Evolutionary conservation across 2,797 vertebrate genomes (phyloP).

Genomic region (Champsocephalus esox): DNA sequence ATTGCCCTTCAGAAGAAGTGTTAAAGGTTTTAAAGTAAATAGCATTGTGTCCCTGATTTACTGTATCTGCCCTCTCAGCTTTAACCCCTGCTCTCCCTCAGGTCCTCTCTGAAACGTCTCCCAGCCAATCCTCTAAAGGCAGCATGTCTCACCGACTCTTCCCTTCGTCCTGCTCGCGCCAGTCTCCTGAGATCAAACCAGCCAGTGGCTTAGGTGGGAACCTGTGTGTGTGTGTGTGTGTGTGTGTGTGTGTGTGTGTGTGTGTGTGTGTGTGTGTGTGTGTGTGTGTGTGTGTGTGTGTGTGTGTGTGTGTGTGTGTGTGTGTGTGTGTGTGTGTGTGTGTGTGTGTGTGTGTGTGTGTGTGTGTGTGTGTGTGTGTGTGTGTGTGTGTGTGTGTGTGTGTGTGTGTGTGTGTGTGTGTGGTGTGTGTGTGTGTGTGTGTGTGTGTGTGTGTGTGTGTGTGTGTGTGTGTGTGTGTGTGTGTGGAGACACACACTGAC

Average conservation of each 20-base stretch:
- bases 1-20: neutral
- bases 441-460: neutral
- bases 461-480: neutral
- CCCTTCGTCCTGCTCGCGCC: slow-evolving; percentile 90
- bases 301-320: neutral
- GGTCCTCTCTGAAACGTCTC: slow-evolving; percentile 94
- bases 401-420: neutral
- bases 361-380: neutral
- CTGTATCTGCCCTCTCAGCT: neutral
- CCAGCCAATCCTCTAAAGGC: slow-evolving; percentile 68
- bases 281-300: slow-evolving; percentile 9
- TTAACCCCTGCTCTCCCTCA: slow-evolving; percentile 71
- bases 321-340: neutral
- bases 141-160: slow-evolving; percentile 90
- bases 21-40: slow-evolving; percentile 20
- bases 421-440: neutral
- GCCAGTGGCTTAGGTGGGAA: slow-evolving; percentile 90
- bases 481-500: neutral
- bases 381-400: neutral
- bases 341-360: neutral
- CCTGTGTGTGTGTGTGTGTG: neutral
- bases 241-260: neutral
- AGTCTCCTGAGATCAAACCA: slow-evolving; percentile 93
- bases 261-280: too few species aligned
- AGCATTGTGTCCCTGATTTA: slow-evolving; percentile 10